A percentile compares a stretch with the other conserved stretches of the same genome.
Evolutionary conservation across 2,797 vertebrate species (phyloP).

Genomic region (Trachops cirrhosus): DNA sequence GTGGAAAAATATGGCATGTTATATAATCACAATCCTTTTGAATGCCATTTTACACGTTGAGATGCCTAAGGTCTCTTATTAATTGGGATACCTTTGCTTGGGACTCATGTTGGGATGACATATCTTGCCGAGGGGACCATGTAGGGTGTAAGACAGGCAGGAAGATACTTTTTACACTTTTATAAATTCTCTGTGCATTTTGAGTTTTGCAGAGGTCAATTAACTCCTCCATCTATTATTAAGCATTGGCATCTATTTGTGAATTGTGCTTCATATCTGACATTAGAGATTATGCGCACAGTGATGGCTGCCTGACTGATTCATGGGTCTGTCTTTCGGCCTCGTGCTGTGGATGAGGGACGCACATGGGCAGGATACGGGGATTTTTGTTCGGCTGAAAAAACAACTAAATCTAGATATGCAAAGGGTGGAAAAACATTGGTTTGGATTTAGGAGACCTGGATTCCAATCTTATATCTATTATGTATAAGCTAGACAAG

Average conservation of each 20-base stretch:
- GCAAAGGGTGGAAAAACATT: neutral
- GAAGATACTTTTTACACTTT: constrained; percentile 55
- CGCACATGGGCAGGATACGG: neutral
- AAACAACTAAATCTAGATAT: neutral
- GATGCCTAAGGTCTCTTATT: constrained; percentile 60
- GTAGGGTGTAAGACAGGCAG: constrained; percentile 15
- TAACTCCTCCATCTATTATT: constrained; percentile 76
- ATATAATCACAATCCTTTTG: constrained; percentile 65
- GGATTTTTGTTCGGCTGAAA: neutral
- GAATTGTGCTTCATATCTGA: constrained; percentile 52
- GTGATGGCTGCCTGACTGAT: neutral
- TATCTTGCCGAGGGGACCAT: constrained; percentile 40
- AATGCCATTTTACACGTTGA: constrained; percentile 57
- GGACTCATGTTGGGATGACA: constrained; percentile 51
- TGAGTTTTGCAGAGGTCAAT: constrained; percentile 72
- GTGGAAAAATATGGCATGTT: neutral
- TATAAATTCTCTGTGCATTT: constrained; percentile 67
- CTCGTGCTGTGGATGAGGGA: neutral
- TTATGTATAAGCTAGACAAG: neutral
- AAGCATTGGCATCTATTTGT: constrained; percentile 70
- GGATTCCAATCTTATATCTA: neutral
- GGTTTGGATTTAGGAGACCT: neutral
- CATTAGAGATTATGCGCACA: neutral
- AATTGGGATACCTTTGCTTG: constrained; percentile 64
- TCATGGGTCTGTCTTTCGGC: neutral